phyloP scores from a whole-genome alignment of 2,113 vertebrate genomes.

The Amphilophus citrinellus region DNA sequence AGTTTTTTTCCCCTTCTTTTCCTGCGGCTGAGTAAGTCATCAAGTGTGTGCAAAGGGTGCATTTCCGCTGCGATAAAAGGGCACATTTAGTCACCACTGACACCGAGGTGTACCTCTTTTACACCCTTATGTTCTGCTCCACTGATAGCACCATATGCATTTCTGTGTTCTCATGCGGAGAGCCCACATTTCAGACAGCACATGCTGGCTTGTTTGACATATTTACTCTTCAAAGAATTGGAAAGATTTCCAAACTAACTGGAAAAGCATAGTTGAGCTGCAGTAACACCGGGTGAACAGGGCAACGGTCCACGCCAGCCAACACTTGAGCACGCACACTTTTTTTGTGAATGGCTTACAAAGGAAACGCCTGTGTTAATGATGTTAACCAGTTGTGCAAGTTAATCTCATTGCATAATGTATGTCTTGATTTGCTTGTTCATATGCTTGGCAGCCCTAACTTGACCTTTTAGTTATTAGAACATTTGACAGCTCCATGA shows the following conservation, averaged over 20 bases:
- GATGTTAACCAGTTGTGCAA: slow-evolving; percentile 46
- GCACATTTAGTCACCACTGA: slow-evolving; percentile 22
- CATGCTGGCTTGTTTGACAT: slow-evolving; percentile 26
- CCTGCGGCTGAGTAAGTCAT: slow-evolving; percentile 35
- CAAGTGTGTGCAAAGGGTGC: slow-evolving; percentile 43
- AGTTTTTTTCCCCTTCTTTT: background rate
- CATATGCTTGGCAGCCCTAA: background rate
- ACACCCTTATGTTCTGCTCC: slow-evolving; percentile 62
- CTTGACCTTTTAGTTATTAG: slow-evolving; percentile 24
- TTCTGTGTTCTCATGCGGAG: slow-evolving; percentile 30
- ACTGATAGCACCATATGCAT: slow-evolving; percentile 34
- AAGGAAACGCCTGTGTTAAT: slow-evolving; percentile 24
- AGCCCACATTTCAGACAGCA: slow-evolving; percentile 50
- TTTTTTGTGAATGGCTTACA: background rate
- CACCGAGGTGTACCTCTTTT: slow-evolving; percentile 23
- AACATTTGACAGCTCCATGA: background rate
- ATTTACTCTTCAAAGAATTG: background rate
- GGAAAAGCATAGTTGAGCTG: slow-evolving; percentile 46
- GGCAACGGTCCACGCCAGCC: slow-evolving; percentile 11
- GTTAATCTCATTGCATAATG: slow-evolving; percentile 26
- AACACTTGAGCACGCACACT: background rate
- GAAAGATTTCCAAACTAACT: slow-evolving; percentile 37
- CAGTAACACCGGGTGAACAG: background rate
- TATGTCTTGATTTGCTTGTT: slow-evolving; percentile 40
- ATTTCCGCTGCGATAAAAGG: slow-evolving; percentile 45